phyloP scores from a whole-genome alignment of 1,140 invertebrate species.

The Oryctes rhinoceros region DNA sequence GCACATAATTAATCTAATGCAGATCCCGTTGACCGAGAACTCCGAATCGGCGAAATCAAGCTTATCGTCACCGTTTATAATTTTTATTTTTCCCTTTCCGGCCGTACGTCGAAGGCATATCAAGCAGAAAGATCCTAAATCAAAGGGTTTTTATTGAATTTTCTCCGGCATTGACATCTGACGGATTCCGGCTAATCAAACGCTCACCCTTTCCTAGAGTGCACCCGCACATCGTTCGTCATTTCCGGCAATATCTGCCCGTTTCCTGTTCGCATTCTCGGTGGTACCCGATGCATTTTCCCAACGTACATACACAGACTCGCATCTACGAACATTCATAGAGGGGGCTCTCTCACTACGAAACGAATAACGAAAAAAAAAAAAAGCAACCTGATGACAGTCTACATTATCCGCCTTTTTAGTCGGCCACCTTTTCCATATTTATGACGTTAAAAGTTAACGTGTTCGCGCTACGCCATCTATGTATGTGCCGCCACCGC shows the following conservation, averaged over 20 bases:
- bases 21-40: neutral
- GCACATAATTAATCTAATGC: neutral
- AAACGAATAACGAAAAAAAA: conserved; percentile 43
- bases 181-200: conserved; percentile 8
- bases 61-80: neutral
- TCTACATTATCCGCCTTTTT: conserved; percentile 47
- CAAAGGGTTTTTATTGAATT: conserved; percentile 18
- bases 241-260: conserved; percentile 9
- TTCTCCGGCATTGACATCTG: conserved; percentile 15
- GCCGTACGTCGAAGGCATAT: neutral
- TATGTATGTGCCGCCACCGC: neutral
- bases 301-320: neutral
- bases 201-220: neutral
- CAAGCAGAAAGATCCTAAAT: conserved; percentile 22
- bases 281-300: neutral
- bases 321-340: conserved; percentile 44
- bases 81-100: neutral
- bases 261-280: neutral
- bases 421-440: conserved; percentile 47
- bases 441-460: conserved; percentile 46
- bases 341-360: neutral
- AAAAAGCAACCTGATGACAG: conserved; percentile 50
- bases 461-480: conserved; percentile 1
- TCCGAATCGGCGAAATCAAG: too few relatives aligned
- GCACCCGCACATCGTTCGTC: neutral